Percentiles rank a stretch among this genome's conserved stretches.
These are phyloP conservation scores for Epizoanthus stellaris DNA, from an alignment of 92 coral and sea anemone species.

Conservation along the genomic window DNA sequence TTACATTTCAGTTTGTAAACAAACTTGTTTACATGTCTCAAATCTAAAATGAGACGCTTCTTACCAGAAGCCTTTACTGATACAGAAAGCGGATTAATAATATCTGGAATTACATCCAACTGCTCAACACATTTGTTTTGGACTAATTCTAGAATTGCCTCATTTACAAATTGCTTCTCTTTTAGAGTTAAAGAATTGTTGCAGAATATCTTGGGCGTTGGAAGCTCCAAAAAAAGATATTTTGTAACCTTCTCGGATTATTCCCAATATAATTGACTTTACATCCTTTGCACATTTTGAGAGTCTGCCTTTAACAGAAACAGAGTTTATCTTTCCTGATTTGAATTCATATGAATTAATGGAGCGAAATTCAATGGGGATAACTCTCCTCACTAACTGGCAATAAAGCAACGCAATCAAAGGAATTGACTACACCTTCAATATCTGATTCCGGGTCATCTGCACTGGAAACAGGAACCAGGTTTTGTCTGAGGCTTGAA, in stretches of 20 bases:
- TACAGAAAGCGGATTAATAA: slow-evolving; percentile 51
- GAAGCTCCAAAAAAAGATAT: slow-evolving; percentile 46
- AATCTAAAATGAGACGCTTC: slow-evolving; percentile 45
- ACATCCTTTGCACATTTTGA: not conserved
- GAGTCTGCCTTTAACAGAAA: too few species aligned
- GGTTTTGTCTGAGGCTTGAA: slow-evolving; percentile 9
- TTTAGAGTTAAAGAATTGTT: slow-evolving; percentile 41
- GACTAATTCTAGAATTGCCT: slow-evolving; percentile 18
- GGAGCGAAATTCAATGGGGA: too few species aligned
- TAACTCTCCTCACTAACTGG: too few species aligned
- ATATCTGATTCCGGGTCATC: not conserved
- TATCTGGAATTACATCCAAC: slow-evolving; percentile 18
- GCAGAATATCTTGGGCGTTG: slow-evolving; percentile 20
- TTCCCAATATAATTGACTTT: slow-evolving; percentile 39
- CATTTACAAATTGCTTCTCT: slow-evolving; percentile 16
- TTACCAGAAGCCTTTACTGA: slow-evolving; percentile 54
- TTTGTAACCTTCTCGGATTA: slow-evolving; percentile 49
- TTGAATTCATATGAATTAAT: too few species aligned
- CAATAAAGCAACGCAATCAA: too few species aligned
- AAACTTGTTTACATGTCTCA: slow-evolving; percentile 19
- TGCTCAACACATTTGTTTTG: slow-evolving; percentile 41
- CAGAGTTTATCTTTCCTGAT: too few species aligned
- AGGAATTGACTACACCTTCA: slow-evolving; percentile 21
- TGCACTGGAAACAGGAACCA: slow-evolving; percentile 33
- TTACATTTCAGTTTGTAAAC: slow-evolving; percentile 54